A percentile compares a stretch with the other conserved stretches of the same genome.
Evolutionary conservation across 1,140 invertebrate species (phyloP).

Genomic region (Drosophila littoralis): DNA sequence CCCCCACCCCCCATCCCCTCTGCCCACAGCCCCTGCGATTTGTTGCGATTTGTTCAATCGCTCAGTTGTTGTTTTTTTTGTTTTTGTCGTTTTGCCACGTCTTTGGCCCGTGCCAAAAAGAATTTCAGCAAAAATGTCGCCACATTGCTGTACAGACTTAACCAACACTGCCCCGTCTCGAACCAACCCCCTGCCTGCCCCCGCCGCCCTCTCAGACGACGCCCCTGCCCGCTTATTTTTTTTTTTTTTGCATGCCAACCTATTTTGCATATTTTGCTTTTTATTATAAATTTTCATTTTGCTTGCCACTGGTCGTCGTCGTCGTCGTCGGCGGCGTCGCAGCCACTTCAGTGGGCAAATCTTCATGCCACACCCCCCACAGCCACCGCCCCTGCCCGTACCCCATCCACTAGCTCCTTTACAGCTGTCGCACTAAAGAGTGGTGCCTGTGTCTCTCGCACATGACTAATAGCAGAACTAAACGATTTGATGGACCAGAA

Average conservation of each 20-base stretch:
- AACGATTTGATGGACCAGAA: constrained; percentile 84
- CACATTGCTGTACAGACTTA: constrained; percentile 48
- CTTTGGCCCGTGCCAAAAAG: constrained; percentile 53
- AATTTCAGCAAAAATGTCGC: constrained; percentile 66
- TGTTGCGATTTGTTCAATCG: constrained; percentile 63
- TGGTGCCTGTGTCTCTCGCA: constrained; percentile 38
- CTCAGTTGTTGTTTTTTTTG: not conserved
- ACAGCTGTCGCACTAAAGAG: constrained; percentile 25
- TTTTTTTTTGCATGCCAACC: constrained; percentile 32
- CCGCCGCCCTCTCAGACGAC: not conserved
- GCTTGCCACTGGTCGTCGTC: constrained; percentile 30
- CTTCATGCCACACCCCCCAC: constrained; percentile 2
- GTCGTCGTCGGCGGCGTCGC: constrained; percentile 18
- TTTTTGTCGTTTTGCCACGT: not conserved
- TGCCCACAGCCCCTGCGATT: constrained; percentile 27
- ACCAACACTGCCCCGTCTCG: not conserved
- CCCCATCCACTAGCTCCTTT: not conserved
- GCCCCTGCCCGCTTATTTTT: no score
- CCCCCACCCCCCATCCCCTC: not conserved
- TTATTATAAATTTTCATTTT: constrained; percentile 72
- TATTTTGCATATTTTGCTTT: constrained; percentile 77
- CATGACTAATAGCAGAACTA: constrained; percentile 84
- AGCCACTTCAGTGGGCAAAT: constrained; percentile 64
- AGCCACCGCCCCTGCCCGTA: no score
- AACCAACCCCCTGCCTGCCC: not conserved